Percentiles rank a stretch among this genome's conserved stretches.
phyloP scores from a whole-genome alignment of 2,797 vertebrate species.

The Buphagus erythrorhynchus region DNA sequence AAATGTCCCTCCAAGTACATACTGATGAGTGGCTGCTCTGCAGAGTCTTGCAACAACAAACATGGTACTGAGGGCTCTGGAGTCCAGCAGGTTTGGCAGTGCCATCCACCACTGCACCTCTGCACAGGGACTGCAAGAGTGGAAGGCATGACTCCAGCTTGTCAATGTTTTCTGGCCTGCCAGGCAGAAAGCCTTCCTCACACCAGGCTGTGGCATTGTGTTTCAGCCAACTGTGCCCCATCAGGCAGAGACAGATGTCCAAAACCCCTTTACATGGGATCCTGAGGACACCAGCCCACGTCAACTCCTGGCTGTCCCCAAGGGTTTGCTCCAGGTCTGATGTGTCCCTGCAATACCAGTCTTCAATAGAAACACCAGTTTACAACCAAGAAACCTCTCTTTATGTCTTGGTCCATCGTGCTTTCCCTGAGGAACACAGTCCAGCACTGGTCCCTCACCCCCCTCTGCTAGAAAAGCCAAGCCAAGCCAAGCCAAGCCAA shows the following conservation, averaged over 20 bases:
- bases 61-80: fast-evolving
- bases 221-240: not conserved
- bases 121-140: fast-evolving
- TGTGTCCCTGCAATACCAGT: not conserved
- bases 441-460: not conserved
- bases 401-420: not conserved
- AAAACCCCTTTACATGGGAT: not conserved
- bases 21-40: not conserved
- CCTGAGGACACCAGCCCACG: not conserved
- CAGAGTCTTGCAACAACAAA: not conserved
- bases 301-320: not conserved
- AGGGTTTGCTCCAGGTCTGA: too few relatives aligned
- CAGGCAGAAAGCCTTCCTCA: not conserved
- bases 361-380: not conserved
- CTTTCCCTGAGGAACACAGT: not conserved
- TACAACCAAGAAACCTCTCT: not conserved
- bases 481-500: not conserved
- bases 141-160: not conserved
- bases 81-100: too few relatives aligned
- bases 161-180: not conserved
- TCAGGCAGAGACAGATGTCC: not conserved
- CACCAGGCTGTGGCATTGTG: not conserved
- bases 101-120: not conserved
- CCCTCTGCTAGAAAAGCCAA: not conserved
- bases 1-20: fast-evolving